Base-by-base conservation (phyloP, 2,888 invertebrate species). In the Chaetoderma sp. region DNA sequence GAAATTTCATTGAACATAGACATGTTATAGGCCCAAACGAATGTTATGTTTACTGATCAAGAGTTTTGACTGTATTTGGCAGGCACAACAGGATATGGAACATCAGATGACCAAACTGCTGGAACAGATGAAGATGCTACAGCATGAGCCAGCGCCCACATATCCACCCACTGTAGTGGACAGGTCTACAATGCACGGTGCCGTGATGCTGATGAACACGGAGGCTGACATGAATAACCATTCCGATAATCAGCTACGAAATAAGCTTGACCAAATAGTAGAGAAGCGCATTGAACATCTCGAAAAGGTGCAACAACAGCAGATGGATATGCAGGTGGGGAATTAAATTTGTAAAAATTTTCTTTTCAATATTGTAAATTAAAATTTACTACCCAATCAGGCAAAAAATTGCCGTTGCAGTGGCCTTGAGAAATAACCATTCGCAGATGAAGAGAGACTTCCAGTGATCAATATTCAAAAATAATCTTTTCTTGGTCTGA, bases 51-150 rank as follows among this genome's bases (percentile, higher is more conserved):
- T 10, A 13, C 39, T 36, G 39, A 54, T 10, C 10, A 16, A 54
- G 16, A 16, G 10, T 54, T 54, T 27, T 6, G 16, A 25, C 8
- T 16, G 8, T 39, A 16, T 32, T 49, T 66, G 69, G 6, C 47
- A 83, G 83, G 78, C 80, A 54, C 83, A 83, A 61, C 73, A 78
- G 56, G 82, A 82, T 27, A 67, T 83, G 59, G 83, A 83, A 59
- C 60, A 61, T 6, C 77, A 72, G 65, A 81, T 83, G 77, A 70
- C 78, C 4, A 65, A 76, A 55, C 71, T 83, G 36, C 45, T 82
- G 62, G 70, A 70, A 4, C 78, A 75, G 60, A 73, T 83, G 5
- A 63, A 71, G 28, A 68, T 67, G 27, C 54, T 78, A 10, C 72
- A 74, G 62, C 47, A 55, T 21, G 47, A 62, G 33, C 59, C 56